These are phyloP conservation scores for Macrotrachela quadricornifera DNA, from an alignment of 1,140 invertebrate genomes.

Conservation along the genomic window DNA sequence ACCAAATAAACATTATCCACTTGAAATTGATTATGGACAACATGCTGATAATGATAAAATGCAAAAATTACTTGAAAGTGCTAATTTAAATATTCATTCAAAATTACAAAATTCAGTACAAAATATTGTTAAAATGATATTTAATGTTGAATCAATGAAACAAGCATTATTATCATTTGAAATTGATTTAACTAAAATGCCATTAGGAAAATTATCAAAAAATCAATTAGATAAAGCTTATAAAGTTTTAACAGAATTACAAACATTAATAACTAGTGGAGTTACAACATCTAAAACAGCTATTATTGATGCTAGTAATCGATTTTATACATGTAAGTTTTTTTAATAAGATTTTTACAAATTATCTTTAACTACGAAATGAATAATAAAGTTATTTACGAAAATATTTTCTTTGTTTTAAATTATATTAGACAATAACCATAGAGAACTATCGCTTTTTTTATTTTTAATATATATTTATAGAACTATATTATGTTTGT, in stretches of 20 bases:
- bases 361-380: too few relatives aligned
- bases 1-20: constrained; percentile 56
- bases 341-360: too few relatives aligned
- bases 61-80: constrained; percentile 20
- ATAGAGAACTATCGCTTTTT: too few relatives aligned
- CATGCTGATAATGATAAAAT: not conserved
- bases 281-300: constrained; percentile 29
- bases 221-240: constrained; percentile 71
- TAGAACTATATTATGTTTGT: too few relatives aligned
- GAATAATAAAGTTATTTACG: too few relatives aligned
- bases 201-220: constrained; percentile 75
- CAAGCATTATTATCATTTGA: constrained; percentile 75
- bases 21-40: constrained; percentile 65
- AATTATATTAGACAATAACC: too few relatives aligned
- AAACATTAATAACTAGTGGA: constrained; percentile 35
- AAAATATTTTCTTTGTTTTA: too few relatives aligned
- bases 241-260: constrained; percentile 51
- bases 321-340: constrained; percentile 51
- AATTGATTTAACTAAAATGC: constrained; percentile 89
- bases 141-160: constrained; percentile 76
- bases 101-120: constrained; percentile 54
- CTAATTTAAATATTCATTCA: constrained; percentile 32
- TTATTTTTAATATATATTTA: too few relatives aligned
- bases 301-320: constrained; percentile 63
- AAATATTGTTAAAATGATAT: constrained; percentile 59